phyloP scores from a whole-genome alignment of 2,888 invertebrate species.

The Vannuccia rotundouncinata region DNA sequence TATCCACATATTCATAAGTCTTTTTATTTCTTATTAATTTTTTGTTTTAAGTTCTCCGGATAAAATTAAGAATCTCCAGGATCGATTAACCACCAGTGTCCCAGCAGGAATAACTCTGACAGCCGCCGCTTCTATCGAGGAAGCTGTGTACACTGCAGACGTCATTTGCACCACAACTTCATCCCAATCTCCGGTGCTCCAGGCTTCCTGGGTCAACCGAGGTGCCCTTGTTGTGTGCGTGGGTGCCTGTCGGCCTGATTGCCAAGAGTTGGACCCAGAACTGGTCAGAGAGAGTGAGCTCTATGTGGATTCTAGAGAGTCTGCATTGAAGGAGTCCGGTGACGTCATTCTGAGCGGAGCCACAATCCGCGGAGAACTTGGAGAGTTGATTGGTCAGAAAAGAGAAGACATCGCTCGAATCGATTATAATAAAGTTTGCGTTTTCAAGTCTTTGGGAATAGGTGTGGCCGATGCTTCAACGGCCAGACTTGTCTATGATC shows the following conservation, averaged over 20 bases:
- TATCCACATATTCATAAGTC: too few relatives aligned
- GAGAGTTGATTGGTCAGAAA: conserved; percentile 58
- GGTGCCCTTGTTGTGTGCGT: conserved; percentile 66
- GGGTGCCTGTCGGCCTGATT: conserved; percentile 59
- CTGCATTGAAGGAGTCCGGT: conserved; percentile 60
- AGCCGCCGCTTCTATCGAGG: conserved; percentile 52
- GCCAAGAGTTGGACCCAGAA: conserved; percentile 61
- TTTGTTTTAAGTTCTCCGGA: too few relatives aligned
- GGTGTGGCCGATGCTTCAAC: conserved; percentile 63
- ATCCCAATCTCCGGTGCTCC: conserved; percentile 59
- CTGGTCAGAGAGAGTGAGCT: conserved; percentile 60
- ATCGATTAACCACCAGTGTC: too few relatives aligned
- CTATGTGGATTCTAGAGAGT: conserved; percentile 61
- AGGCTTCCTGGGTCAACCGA: conserved; percentile 59
- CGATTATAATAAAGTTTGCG: conserved; percentile 35
- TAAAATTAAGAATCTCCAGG: too few relatives aligned
- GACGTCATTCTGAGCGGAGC: conserved; percentile 58
- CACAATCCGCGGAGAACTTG: conserved; percentile 61
- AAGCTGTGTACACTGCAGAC: conserved; percentile 62
- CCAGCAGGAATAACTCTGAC: too few relatives aligned
- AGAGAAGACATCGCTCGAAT: background rate
- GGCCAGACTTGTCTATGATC: conserved; percentile 60
- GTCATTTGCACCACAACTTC: conserved; percentile 64
- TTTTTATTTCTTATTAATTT: too few relatives aligned
- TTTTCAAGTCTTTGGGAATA: conserved; percentile 66